Evolutionary conservation across 30 jellyfish, hydroid and myxozoan genomes (phyloP).

Genomic region (Pelagia noctiluca): DNA sequence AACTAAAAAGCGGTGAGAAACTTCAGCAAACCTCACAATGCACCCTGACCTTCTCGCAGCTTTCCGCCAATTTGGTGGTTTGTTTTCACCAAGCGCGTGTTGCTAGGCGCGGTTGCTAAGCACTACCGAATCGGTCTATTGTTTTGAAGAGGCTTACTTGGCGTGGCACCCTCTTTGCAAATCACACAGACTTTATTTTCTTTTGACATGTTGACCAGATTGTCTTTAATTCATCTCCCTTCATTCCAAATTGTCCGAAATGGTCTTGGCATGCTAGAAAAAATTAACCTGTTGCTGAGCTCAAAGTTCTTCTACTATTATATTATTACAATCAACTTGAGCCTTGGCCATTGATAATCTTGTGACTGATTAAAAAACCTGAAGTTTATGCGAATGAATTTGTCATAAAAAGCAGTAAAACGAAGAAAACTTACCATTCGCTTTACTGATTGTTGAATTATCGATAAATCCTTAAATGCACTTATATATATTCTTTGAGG

Average conservation of each 20-base stretch:
- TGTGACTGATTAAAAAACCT: background rate
- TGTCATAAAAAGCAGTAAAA: background rate
- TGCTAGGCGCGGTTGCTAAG: too few species aligned
- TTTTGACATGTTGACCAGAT: background rate
- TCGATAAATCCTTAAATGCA: background rate
- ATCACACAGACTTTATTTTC: background rate
- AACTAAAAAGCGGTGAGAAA: too few species aligned
- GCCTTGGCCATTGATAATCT: background rate
- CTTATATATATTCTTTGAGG: background rate
- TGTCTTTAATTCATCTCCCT: background rate
- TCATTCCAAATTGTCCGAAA: background rate
- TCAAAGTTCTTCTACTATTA: background rate
- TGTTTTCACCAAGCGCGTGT: too few species aligned
- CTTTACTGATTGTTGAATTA: background rate
- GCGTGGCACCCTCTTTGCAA: background rate
- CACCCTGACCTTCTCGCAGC: too few species aligned
- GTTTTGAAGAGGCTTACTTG: background rate
- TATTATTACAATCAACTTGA: background rate
- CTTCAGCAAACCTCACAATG: too few species aligned
- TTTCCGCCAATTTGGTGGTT: too few species aligned
- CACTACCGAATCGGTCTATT: too few species aligned
- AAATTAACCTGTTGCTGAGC: conserved; percentile 3
- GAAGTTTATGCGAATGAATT: background rate
- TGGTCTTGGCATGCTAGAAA: conserved; percentile 2
- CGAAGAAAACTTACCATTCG: background rate